phyloP scores from a whole-genome alignment of 1,140 invertebrate genomes.

The Metaphire vulgaris region DNA sequence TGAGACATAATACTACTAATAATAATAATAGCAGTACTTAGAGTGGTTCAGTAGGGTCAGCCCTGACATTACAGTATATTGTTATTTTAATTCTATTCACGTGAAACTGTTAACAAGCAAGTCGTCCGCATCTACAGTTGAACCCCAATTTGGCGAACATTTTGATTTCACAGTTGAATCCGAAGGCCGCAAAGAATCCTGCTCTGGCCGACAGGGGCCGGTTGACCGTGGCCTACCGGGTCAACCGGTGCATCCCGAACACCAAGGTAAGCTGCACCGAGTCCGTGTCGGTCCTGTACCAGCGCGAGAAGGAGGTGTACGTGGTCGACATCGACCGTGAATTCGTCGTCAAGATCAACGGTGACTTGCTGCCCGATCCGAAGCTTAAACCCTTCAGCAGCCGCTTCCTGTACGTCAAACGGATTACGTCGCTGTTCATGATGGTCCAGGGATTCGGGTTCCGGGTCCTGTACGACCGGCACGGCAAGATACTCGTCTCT shows the following conservation, averaged over 20 bases:
- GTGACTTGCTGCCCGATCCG: constrained; percentile 1
- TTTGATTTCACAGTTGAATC: neutral
- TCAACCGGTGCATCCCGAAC: constrained; percentile 1
- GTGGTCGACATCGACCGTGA: constrained; percentile 5
- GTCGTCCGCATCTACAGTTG: no score
- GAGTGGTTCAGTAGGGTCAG: no score
- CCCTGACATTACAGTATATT: no score
- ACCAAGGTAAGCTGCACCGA: constrained; percentile 7
- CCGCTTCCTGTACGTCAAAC: constrained; percentile 7
- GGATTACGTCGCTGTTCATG: constrained; percentile 9
- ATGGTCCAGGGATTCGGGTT: constrained; percentile 13
- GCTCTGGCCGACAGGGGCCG: neutral
- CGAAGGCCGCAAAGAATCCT: constrained; percentile 2
- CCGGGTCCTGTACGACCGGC: constrained; percentile 4
- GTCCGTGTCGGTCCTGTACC: constrained; percentile 7
- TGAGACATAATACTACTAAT: no score
- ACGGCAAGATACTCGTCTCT: neutral
- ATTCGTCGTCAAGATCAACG: constrained; percentile 8
- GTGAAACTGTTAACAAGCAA: no score
- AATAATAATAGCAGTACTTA: no score
- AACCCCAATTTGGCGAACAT: no score
- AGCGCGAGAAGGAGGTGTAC: constrained; percentile 9
- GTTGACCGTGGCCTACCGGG: constrained; percentile 13
- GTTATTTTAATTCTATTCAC: no score
- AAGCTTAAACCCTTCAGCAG: constrained; percentile 17